These are phyloP conservation scores for Dromaius novaehollandiae DNA, from an alignment of 2,113 vertebrate species.

Conservation along the genomic window DNA sequence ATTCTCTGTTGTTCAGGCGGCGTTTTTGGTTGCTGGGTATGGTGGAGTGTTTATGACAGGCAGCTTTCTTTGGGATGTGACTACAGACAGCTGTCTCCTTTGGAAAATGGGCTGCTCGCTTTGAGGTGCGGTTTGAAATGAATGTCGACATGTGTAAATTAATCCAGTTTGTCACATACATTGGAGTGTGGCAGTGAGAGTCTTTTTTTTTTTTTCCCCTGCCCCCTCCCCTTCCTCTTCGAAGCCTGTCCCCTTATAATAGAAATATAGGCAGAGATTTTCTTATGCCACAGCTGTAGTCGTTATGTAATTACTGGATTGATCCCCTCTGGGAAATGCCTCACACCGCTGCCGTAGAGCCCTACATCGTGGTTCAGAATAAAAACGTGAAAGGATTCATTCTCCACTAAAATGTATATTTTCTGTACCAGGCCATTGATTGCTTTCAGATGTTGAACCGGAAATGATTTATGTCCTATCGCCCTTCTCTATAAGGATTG, in stretches of 20 bases:
- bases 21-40: background rate
- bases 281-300: background rate
- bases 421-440: background rate
- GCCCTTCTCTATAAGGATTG: fast-evolving
- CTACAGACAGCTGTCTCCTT: slow-evolving; percentile 49
- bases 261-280: background rate
- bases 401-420: background rate
- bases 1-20: background rate
- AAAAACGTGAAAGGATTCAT: background rate
- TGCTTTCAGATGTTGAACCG: background rate
- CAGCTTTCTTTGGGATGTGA: slow-evolving; percentile 9
- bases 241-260: background rate
- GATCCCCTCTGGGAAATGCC: background rate
- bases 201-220: background rate
- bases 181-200: background rate
- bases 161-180: slow-evolving; percentile 57
- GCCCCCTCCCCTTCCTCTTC: background rate
- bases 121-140: slow-evolving; percentile 4
- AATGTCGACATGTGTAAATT: slow-evolving; percentile 10
- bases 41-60: background rate
- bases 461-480: background rate
- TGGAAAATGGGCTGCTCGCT: slow-evolving; percentile 22
- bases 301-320: background rate
- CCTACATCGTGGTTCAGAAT: background rate
- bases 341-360: background rate